A percentile compares a stretch with the other conserved stretches of the same genome.
Conservation (phyloP, 2,113 vertebrate genomes). For the Myiozetetes cayanensis region DNA sequence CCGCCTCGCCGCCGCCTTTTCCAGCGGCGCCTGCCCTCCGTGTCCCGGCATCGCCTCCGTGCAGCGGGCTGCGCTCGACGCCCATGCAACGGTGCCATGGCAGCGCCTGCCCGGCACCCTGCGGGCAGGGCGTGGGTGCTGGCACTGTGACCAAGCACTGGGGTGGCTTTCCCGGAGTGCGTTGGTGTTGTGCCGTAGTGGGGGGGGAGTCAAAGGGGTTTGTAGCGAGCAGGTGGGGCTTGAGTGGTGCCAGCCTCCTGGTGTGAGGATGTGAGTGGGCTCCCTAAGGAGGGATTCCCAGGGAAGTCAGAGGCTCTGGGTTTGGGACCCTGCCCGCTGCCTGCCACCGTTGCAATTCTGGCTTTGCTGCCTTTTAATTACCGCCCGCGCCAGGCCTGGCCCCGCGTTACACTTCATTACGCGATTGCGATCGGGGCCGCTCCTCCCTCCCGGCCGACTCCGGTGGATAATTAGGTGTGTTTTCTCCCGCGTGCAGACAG, state of each 20-base stretch:
- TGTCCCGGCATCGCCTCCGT: not conserved
- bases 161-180: not conserved
- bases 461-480: slow-evolving; percentile 47
- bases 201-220: not conserved
- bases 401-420: slow-evolving; percentile 18
- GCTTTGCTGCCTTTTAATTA: slow-evolving; percentile 48
- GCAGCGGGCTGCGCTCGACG: not conserved
- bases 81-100: slow-evolving; percentile 21
- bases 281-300: not conserved
- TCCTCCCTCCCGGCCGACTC: slow-evolving; percentile 37
- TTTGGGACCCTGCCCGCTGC: not conserved
- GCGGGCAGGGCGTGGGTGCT: not conserved
- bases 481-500: slow-evolving; percentile 33
- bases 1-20: not conserved
- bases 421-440: slow-evolving; percentile 23
- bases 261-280: not conserved
- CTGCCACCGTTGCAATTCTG: not conserved
- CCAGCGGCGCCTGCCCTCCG: not conserved
- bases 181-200: fast-evolving
- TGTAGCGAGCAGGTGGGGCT: fast-evolving
- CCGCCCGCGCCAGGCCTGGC: not conserved
- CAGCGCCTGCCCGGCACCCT: not conserved
- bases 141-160: not conserved
- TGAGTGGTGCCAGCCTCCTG: fast-evolving
- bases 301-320: not conserved